These are phyloP conservation scores for Caenorhabditis sp. DNA, from an alignment of 2,888 invertebrate genomes.

Conservation along the genomic window DNA sequence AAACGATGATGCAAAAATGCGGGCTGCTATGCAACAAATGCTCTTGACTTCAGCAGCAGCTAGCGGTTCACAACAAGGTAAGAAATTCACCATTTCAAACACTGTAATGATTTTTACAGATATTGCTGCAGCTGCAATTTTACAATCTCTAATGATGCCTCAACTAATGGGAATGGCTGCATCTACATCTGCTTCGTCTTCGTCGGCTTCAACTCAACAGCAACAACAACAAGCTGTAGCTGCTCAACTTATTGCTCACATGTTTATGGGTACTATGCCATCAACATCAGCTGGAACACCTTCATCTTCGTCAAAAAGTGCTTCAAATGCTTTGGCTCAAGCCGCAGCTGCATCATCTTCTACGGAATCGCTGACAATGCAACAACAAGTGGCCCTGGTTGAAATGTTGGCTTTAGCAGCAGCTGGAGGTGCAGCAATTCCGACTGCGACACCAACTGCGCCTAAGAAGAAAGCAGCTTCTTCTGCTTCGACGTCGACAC, in stretches of 20 bases:
- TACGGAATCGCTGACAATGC: neutral
- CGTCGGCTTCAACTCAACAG: conserved; percentile 11
- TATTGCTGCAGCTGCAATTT: conserved; percentile 15
- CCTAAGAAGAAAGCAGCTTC: conserved; percentile 2
- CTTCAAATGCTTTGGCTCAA: conserved; percentile 4
- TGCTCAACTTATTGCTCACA: conserved; percentile 13
- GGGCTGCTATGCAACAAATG: conserved; percentile 64
- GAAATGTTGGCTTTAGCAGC: conserved; percentile 7
- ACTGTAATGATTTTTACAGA: conserved; percentile 3
- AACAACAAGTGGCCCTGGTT: conserved; percentile 16
- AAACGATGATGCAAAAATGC: conserved; percentile 45
- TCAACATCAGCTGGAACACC: conserved; percentile 8
- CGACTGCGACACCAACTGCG: conserved; percentile 8
- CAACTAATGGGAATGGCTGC: conserved; percentile 10
- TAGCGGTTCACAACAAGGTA: neutral
- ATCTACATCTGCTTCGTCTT: neutral
- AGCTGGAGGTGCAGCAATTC: conserved; percentile 7
- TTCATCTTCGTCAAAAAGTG: conserved; percentile 2
- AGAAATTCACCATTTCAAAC: conserved; percentile 11
- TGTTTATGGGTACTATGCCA: conserved; percentile 7
- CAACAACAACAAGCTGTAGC: conserved; percentile 9
- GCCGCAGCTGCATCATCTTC: conserved; percentile 5
- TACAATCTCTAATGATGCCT: conserved; percentile 35
- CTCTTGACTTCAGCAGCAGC: conserved; percentile 34
- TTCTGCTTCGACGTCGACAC: conserved; percentile 8